Base-by-base conservation (phyloP, 2,888 invertebrate species). In the Steinernema hermaphroditum region DNA sequence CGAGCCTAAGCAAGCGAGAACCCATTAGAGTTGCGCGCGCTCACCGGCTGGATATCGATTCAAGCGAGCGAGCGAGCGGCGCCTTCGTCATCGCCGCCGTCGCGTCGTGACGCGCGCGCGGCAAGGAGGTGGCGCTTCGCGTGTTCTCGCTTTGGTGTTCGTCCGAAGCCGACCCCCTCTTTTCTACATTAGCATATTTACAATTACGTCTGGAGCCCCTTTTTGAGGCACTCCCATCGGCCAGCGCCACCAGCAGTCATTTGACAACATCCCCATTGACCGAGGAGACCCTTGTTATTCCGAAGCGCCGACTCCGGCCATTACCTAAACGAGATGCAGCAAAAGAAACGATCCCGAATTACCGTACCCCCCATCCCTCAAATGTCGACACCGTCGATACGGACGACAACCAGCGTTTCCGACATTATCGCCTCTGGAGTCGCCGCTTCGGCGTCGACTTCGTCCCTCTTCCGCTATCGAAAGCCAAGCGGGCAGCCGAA, bases 351-450 rank as follows among this genome's bases (percentile, higher is more conserved):
- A 27, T 54, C 54, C 27, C 54, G 54, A 22, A 54, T 54, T 27
- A 54, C 12, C 27, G 54, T 54, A 27, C 54, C 54, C 54, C 54
- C 54, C 12, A 54, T 54, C 22, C 54, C 54, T 6, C 46, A 6
- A 4, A 54, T 27, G 27, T 14, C 22, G 6, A 2, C 54, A 4
- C 22, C 22, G 37, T 37, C 37, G 27, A 54, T 54, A 6, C 19
- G 54, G 27, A 24, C 27, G 27, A 54, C 54, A 2, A 54, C 54
- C 54, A 54, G 54, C 54, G 54, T 54, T 4, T 24, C 54, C 24
- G 54, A 54, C 54, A 54, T 54, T 4, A 54, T 54, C 54, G 54
- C 54, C 24, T 54, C 54, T 22, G 54, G 54, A 54, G 54, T 54
- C 54, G 54, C 54, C 2, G 54, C 54, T 2, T 54, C 54, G 12